A percentile compares a stretch with the other conserved stretches of the same genome.
Evolutionary conservation across 2,113 vertebrate species (phyloP).

Genomic region (Mesitornis unicolor): DNA sequence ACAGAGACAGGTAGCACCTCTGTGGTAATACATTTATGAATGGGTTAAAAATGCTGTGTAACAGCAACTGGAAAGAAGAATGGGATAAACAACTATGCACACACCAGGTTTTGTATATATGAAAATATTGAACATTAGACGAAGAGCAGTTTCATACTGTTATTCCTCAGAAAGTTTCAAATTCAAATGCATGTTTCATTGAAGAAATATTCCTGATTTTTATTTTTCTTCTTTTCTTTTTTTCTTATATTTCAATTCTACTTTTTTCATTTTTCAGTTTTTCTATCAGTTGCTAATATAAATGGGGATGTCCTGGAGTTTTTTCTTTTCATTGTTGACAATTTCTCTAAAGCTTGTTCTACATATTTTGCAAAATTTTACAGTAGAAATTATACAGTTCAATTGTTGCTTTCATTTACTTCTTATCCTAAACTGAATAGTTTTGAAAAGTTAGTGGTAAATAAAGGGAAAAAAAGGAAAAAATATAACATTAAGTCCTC

Average conservation of each 20-base stretch:
- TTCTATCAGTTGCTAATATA: not conserved
- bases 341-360: not conserved
- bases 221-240: not conserved
- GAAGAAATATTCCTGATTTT: not conserved
- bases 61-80: not conserved
- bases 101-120: not conserved
- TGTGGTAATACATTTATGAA: not conserved
- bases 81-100: not conserved
- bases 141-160: not conserved
- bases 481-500: not conserved
- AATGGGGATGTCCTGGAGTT: not conserved
- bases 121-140: not conserved
- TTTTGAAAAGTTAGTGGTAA: not conserved
- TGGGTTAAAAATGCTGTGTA: not conserved
- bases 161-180: not conserved
- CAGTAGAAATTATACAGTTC: not conserved
- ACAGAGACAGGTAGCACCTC: accelerated
- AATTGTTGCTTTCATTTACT: not conserved
- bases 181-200: not conserved
- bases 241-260: not conserved
- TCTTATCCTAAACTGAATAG: not conserved
- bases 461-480: accelerated
- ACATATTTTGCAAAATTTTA: not conserved
- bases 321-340: not conserved
- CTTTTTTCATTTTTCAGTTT: not conserved